Evolutionary conservation across 2,888 invertebrate species (phyloP).

Genomic region (Polydrusus pterygomalis): DNA sequence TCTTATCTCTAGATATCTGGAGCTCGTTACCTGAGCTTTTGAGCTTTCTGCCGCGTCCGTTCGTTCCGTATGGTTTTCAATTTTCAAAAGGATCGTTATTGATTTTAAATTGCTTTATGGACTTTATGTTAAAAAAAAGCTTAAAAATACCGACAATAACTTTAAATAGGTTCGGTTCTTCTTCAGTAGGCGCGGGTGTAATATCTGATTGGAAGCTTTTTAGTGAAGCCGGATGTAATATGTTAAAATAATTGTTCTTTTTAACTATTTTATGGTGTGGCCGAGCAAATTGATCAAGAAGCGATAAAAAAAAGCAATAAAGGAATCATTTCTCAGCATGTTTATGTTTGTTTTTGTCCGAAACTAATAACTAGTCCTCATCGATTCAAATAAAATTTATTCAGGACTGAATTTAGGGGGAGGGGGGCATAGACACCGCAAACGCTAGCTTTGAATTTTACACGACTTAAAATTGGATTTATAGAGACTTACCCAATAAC

Average conservation of each 20-base stretch:
- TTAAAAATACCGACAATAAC: conserved; percentile 48
- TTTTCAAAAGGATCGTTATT: conserved; percentile 60
- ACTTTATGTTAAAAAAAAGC: conserved; percentile 49
- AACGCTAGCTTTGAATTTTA: too few species aligned
- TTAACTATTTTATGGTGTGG: not conserved
- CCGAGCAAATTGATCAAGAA: too few species aligned
- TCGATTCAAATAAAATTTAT: too few species aligned
- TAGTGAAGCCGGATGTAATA: not conserved
- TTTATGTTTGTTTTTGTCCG: too few species aligned
- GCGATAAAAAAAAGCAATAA: too few species aligned
- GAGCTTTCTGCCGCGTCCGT: conserved; percentile 24
- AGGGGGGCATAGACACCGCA: too few species aligned
- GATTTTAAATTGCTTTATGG: conserved; percentile 59
- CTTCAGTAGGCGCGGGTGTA: conserved; percentile 28
- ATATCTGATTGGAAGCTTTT: conserved; percentile 12
- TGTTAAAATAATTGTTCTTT: conserved; percentile 2
- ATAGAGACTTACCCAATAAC: too few species aligned
- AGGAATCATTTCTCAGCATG: too few species aligned
- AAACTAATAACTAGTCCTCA: too few species aligned
- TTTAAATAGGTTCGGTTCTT: conserved; percentile 53
- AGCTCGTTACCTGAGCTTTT: conserved; percentile 24
- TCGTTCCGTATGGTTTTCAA: conserved; percentile 61
- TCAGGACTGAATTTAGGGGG: too few species aligned
- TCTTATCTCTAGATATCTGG: not conserved
- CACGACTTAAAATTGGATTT: too few species aligned